phyloP scores from a whole-genome alignment of 2,888 invertebrate species.

The Amphipyra tragopoginis region DNA sequence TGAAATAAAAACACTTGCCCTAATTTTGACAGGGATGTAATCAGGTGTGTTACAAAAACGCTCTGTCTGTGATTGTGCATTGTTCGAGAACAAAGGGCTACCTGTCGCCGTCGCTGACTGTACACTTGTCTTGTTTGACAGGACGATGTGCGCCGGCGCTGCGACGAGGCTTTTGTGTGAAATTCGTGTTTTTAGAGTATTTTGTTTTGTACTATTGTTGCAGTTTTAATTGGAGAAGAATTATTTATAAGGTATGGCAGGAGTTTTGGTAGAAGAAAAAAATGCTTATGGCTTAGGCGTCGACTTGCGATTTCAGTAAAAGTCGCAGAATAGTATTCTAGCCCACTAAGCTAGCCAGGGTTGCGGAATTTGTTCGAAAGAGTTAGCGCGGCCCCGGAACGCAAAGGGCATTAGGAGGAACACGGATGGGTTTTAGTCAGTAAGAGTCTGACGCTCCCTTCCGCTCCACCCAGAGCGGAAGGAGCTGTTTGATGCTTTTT shows the following conservation, averaged over 20 bases:
- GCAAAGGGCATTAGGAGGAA: too few species aligned
- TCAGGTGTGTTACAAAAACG: constrained; percentile 69
- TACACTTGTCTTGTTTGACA: constrained; percentile 66
- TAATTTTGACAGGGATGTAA: constrained; percentile 62
- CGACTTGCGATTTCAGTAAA: neutral
- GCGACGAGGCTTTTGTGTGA: constrained; percentile 36
- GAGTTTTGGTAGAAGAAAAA: too few species aligned
- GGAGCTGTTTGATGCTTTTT: too few species aligned
- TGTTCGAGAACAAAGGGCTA: constrained; percentile 77
- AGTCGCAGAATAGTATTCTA: too few species aligned
- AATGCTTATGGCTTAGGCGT: too few species aligned
- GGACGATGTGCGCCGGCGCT: constrained; percentile 49
- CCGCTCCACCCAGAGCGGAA: too few species aligned
- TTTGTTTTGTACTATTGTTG: constrained; percentile 29
- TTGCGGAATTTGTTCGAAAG: too few species aligned
- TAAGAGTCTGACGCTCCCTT: too few species aligned
- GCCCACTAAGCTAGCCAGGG: too few species aligned
- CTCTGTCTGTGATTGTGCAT: constrained; percentile 69
- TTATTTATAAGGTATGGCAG: constrained; percentile 24
- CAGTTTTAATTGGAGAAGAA: constrained; percentile 41
- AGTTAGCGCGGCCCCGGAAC: too few species aligned
- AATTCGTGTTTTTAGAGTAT: constrained; percentile 42
- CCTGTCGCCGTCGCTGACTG: constrained; percentile 71
- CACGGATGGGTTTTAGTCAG: too few species aligned
- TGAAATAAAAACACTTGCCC: constrained; percentile 19